Percentiles rank a stretch among this genome's conserved stretches.
Evolutionary conservation across 1,140 invertebrate genomes (phyloP).

Genomic region (Pissodes strobi): DNA sequence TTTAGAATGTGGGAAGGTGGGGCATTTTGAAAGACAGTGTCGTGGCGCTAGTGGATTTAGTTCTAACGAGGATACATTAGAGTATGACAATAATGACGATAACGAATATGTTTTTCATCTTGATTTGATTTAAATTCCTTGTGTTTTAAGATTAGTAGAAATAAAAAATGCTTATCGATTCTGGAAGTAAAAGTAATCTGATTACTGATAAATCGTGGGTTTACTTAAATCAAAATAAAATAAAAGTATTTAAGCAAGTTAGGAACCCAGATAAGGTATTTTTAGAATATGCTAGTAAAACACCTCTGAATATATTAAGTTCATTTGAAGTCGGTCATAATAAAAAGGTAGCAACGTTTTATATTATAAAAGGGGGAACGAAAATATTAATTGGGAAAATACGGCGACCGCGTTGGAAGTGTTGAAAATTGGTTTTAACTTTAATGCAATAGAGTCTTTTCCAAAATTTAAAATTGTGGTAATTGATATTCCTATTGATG

Average conservation of each 20-base stretch:
- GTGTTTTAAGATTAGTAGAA: conserved; percentile 27
- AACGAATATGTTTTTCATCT: conserved; percentile 37
- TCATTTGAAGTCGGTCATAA: conserved; percentile 18
- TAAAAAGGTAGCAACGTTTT: conserved; percentile 20
- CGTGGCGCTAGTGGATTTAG: too few species aligned
- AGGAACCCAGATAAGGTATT: conserved; percentile 33
- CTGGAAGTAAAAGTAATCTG: conserved; percentile 41
- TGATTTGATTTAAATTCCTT: conserved; percentile 19
- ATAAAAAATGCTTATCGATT: conserved; percentile 43
- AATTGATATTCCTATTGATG: conserved; percentile 37
- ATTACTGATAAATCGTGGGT: conserved; percentile 39
- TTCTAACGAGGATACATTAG: neutral
- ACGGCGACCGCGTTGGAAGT: conserved; percentile 41
- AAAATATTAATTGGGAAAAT: conserved; percentile 37
- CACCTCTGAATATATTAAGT: too few species aligned
- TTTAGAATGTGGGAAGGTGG: too few species aligned
- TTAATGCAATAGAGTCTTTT: conserved; percentile 33
- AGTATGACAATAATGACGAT: conserved; percentile 9
- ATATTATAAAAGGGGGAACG: conserved; percentile 23
- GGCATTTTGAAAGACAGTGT: too few species aligned
- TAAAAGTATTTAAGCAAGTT: conserved; percentile 36
- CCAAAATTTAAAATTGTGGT: conserved; percentile 48
- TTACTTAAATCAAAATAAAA: conserved; percentile 6
- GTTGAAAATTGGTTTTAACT: conserved; percentile 40
- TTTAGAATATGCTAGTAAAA: conserved; percentile 18